Evolutionary conservation across 30 jellyfish, hydroid and myxozoan species (phyloP).

Genomic region (Hydractinia echinata): DNA sequence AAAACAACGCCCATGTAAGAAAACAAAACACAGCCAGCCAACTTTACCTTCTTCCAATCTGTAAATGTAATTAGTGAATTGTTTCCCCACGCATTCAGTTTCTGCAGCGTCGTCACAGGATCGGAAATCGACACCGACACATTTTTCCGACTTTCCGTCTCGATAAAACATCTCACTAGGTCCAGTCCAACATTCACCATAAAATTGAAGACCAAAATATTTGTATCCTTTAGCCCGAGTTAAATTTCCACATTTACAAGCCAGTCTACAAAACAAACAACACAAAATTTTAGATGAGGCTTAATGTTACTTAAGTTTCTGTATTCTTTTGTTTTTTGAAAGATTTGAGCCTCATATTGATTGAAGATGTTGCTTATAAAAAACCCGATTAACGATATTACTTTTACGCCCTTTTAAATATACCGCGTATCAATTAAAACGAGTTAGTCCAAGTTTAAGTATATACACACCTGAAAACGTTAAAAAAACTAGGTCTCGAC

Average conservation of each 20-base stretch:
- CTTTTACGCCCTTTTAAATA: too few species aligned
- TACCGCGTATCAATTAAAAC: background rate
- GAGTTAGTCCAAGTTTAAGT: background rate
- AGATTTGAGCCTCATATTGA: too few species aligned
- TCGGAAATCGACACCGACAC: conserved; percentile 67
- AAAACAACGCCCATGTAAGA: too few species aligned
- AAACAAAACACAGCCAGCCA: too few species aligned
- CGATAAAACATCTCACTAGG: conserved; percentile 27
- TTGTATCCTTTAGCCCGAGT: conserved; percentile 46
- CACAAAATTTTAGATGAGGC: too few species aligned
- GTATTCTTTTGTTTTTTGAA: too few species aligned
- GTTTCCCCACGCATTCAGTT: conserved; percentile 80
- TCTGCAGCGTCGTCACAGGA: conserved; percentile 57
- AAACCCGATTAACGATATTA: too few species aligned
- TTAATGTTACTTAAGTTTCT: too few species aligned
- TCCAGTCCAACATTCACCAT: conserved; percentile 94
- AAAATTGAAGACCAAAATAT: conserved; percentile 71
- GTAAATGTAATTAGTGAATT: conserved; percentile 56
- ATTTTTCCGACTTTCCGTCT: conserved; percentile 56
- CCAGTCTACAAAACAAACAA: conserved; percentile 53
- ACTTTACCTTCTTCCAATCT: conserved; percentile 18
- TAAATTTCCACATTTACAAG: conserved; percentile 78
- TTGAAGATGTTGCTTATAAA: too few species aligned
- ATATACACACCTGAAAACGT: background rate
- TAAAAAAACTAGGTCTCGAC: background rate